phyloP scores from a whole-genome alignment of 2,888 invertebrate genomes.

The Caenorhabditis becei region DNA sequence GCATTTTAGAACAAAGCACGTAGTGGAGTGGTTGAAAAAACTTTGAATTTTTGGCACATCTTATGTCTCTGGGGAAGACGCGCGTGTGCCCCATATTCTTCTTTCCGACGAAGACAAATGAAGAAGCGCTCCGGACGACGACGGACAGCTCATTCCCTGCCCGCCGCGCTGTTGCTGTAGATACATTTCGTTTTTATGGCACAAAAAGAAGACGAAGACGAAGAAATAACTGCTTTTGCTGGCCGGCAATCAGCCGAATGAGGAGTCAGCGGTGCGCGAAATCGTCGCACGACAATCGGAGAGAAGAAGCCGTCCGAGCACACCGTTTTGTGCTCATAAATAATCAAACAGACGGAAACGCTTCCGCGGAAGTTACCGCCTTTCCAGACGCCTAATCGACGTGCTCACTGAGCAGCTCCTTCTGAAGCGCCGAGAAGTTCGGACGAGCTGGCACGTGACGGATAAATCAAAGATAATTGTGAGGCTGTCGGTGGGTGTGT shows the following conservation, averaged over 20 bases:
- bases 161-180: constrained; percentile 34
- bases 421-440: background rate
- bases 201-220: constrained; percentile 8
- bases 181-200: constrained; percentile 48
- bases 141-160: constrained; percentile 25
- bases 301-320: background rate
- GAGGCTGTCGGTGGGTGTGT: constrained; percentile 27
- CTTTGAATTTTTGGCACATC: constrained; percentile 57
- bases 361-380: constrained; percentile 25
- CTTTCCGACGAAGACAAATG: constrained; percentile 56
- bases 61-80: constrained; percentile 51
- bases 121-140: constrained; percentile 40
- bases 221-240: constrained; percentile 7
- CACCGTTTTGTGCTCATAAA: constrained; percentile 59
- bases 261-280: constrained; percentile 61
- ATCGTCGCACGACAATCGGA: constrained; percentile 55
- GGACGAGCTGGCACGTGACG: constrained; percentile 9
- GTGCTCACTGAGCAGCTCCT: constrained; percentile 3
- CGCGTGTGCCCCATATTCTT: background rate
- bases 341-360: constrained; percentile 32
- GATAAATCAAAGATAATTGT: constrained; percentile 48
- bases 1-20: constrained; percentile 39
- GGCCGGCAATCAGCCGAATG: constrained; percentile 52
- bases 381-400: constrained; percentile 36
- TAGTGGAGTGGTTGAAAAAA: constrained; percentile 33